A percentile compares a stretch with the other conserved stretches of the same genome.
phyloP scores from a whole-genome alignment of 2,888 invertebrate species.

The Melolontha melolontha region DNA sequence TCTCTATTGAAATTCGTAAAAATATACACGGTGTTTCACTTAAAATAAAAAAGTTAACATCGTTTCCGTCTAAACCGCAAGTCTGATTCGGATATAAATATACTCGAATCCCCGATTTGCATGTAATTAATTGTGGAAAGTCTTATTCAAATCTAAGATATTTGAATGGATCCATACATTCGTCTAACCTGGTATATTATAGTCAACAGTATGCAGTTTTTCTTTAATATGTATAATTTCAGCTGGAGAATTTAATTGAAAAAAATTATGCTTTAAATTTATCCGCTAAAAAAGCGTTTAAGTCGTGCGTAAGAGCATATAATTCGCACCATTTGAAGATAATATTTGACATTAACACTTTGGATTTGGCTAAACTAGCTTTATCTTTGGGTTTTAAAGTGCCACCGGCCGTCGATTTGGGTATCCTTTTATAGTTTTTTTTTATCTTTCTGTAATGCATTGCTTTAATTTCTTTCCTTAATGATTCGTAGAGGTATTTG shows the following conservation, averaged over 20 bases:
- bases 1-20: too few species aligned
- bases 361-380: constrained; percentile 90
- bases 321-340: constrained; percentile 96
- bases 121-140: too few species aligned
- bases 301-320: constrained; percentile 95
- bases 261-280: constrained; percentile 96
- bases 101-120: too few species aligned
- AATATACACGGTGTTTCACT: too few species aligned
- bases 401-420: constrained; percentile 94
- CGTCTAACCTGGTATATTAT: too few species aligned
- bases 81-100: too few species aligned
- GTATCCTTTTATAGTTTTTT: constrained; percentile 29
- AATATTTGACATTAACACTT: constrained; percentile 91
- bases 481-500: constrained; percentile 68
- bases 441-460: constrained; percentile 4
- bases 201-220: too few species aligned
- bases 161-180: too few species aligned
- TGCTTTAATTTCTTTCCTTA: constrained; percentile 16
- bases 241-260: constrained; percentile 94
- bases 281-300: constrained; percentile 97
- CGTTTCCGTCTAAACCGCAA: too few species aligned
- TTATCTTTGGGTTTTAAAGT: constrained; percentile 95
- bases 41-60: too few species aligned
- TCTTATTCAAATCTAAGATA: too few species aligned
- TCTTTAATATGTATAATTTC: constrained; percentile 58